Evolutionary conservation across 2,888 invertebrate species (phyloP), one percentile per base, ranked within the genome.

Genomic region (Mechanitis mazaeus): DNA sequence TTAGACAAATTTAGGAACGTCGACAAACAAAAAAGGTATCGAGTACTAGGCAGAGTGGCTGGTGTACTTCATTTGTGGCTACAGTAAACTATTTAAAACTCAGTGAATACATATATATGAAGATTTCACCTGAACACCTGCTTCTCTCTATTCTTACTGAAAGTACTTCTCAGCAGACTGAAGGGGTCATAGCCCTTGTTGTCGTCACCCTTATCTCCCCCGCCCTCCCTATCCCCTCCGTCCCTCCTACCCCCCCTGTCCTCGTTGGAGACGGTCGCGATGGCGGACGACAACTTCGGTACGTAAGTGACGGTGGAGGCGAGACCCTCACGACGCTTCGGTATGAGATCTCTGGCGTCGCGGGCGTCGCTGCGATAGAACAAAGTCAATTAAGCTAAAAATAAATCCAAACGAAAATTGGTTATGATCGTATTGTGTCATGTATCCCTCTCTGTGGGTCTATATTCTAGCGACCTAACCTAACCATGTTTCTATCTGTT

Each of bases 141-240:
- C 61, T 68, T 68, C 38, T 72, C 73, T 53, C 73, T 74, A 62
- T 76, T 78, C 59, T 75, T 80, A 47, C 77, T 83, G 67, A 90
- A 87, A 2, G 87, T 86, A 69, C 87, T 88, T 45, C 88, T 69
- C 58, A 90, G 72, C 55, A 90, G 54, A 35, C 70, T 78, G 73
- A 87, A 80, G 0, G 88, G 90, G 60, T 91, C 91, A 59, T 88
- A 88, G 0, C 74, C 84, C 12, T 75, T 79, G 12, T 70, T 70
- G 9, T 28, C 60, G 62, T 33, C 54, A 45, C 64, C 33, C 53
- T 67, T n/a, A 0, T 56, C 62, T 3, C 42, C 42, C 42, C 38
- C 38, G 38, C 7, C 38, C 5, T 6, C 38, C 38, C 38, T 7
- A 4, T 38, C 38, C 38, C 38, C 38, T 4, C 38, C 38, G 7